These are phyloP conservation scores for Seriola quinqueradiata DNA, from an alignment of 2,113 vertebrate species.

Conservation along the genomic window DNA sequence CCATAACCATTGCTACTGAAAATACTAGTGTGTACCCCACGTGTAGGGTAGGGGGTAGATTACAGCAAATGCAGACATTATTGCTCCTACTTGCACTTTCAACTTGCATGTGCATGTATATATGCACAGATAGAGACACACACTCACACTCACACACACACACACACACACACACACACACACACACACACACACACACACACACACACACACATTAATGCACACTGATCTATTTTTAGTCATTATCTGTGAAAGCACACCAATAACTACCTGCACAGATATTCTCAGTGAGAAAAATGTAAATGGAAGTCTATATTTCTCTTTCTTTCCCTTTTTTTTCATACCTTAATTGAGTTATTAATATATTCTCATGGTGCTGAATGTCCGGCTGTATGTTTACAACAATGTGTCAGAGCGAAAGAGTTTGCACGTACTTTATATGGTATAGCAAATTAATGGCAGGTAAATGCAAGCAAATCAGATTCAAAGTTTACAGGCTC, in stretches of 20 bases:
- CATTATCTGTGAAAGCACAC: constrained; percentile 80
- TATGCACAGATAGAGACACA: constrained; percentile 54
- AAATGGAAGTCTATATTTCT: constrained; percentile 41
- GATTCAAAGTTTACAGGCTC: constrained; percentile 77
- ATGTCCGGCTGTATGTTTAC: constrained; percentile 80
- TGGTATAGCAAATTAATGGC: constrained; percentile 33
- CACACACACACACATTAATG: constrained; percentile 34
- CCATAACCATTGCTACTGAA: constrained; percentile 41
- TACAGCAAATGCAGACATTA: constrained; percentile 35
- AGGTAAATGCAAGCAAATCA: constrained; percentile 62
- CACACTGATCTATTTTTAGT: constrained; percentile 65
- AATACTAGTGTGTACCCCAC: constrained; percentile 38
- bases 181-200: constrained; percentile 4
- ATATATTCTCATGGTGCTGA: constrained; percentile 77
- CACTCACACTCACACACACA: constrained; percentile 9
- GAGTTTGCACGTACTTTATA: constrained; percentile 53
- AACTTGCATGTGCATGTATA: constrained; percentile 75
- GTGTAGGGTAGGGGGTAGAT: constrained; percentile 37
- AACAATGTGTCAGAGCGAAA: constrained; percentile 59
- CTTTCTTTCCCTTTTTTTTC: constrained; percentile 56
- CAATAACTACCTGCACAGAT: constrained; percentile 78
- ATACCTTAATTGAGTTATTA: constrained; percentile 78
- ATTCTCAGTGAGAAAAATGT: constrained; percentile 72
- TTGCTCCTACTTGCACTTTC: constrained; percentile 62
- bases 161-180: constrained; percentile 7